Evolutionary conservation across 2,113 vertebrate genomes (phyloP), one percentile per base, ranked within the genome.

Genomic region (Apodemus sylvaticus): DNA sequence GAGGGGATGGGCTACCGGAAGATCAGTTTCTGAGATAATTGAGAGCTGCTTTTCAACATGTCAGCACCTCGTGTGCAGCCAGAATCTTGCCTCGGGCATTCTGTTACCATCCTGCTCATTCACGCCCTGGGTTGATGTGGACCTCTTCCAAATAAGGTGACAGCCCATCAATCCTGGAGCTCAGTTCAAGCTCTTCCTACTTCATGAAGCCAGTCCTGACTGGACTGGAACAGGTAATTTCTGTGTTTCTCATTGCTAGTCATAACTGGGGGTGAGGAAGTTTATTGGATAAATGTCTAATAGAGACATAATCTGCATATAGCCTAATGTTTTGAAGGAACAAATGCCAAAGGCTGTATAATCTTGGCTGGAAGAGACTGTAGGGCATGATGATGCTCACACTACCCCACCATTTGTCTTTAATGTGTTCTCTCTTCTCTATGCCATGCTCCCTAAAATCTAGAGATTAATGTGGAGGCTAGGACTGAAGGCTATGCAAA

Each of bases 251-350:
- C 55, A 14, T 1, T 2, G 36, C 29, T 0, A 0, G 10, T 26
- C 10, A 3, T 11, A 10, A 31, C 8, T 68, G 20, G 31, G 36
- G 34, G 5, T 8, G 5, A 8, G 36, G 12, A 34, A 3, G 13
- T 7, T 12, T 58, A 86, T 82, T 90, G 45, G 60, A 76, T 90
- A 89, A 76, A 92, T 85, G 13, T 90, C 36, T 13, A 73, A 76
- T 90, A 88, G 88, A 90, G 71, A 93, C 45, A 45, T 90, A 79
- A 87, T 66, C 51, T 76, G 74, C 8, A 76, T 66, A n/a, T 10
- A 77, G 45, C 76, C 87, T 58, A 45, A 96, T 86, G 34, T 90
- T 96, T 96, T 92, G 70, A 90, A 94, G 93, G 58, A 68, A 88
- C 42, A 90, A 60, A 92, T 85, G 20, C 95, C 85, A 86, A 91